Evolutionary conservation across 2,113 vertebrate genomes (phyloP), one percentile per base, ranked within the genome.

Genomic region (Oceanites oceanicus): DNA sequence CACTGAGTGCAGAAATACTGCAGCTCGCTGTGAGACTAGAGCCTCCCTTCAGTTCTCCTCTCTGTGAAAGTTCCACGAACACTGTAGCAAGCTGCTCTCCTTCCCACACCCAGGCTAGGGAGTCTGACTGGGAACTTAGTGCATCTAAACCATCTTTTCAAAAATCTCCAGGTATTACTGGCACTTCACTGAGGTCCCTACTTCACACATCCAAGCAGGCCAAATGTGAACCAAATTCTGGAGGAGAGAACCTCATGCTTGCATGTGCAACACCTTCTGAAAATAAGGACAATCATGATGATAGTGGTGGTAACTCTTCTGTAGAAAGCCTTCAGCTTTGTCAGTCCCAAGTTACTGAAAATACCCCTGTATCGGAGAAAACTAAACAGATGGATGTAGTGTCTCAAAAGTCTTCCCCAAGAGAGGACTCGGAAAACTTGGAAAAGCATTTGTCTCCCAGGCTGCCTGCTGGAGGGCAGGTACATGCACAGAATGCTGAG

Each of bases 61-160:
- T 26, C 19, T 0, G 0, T 65, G 82, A 44, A 26, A 20, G 26
- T 72, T 73, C 92, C 49, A 23, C 3, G 2, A 30, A 45, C n/a
- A 18, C 42, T 42, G 66, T 70, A 21, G 36, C 44, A 4, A 27
- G 18, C 56, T 40, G 29, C 8, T 93, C 70, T 53, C 47, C 68
- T 86, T 19, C 87, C 71, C 34, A 29, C 0, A 0, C 0, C 0
- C 67, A 63, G 34, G 6, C 63, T 50, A 29, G 16, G 49, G 80
- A 96, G 50, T 34, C 61, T 82, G 79, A 49, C 25, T 21, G 74
- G 88, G 73, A 85, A 11, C 44, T 61, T 50, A 8, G 1, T 26
- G 34, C 65, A 53, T 78, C 74, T 61, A 36, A 76, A 61, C n/a
- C 15, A 49, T 27, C 53, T 47, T 40, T 45, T 81, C 55, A 29